Evolutionary conservation across 64 coral and sea anemone species (phyloP), one percentile per base, ranked within the genome.

Genomic region (Platygyra sinensis): DNA sequence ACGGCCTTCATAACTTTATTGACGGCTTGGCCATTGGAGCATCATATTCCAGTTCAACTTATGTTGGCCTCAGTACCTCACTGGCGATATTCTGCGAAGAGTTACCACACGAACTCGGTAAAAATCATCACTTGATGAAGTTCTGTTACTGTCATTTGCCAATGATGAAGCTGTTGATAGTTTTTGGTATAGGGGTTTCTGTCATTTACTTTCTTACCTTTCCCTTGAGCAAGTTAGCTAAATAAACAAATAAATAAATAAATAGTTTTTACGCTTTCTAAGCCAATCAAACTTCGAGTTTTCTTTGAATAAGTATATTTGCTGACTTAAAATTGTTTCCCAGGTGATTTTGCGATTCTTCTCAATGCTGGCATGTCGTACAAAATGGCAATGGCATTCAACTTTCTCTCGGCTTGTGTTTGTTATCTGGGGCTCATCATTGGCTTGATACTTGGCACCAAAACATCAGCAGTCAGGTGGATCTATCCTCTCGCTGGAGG

Each of bases 41-140:
- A 71, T 95, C 87, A 74, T 99, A 91, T 28, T 88, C 87, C 54
- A 85, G 64, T 32, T 96, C 97, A 17, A 90, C 92, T 10, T 84
- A 65, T 32, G 79, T 71, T 76, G 97, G 97, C 0, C 16, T 96
- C 18, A 99, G 97, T 32, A 99, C 97, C 29, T 77, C 97, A 42
- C 59, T 99, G 27, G 97, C 97, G 31, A 95, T 99, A 52, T 93
- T 99, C 24, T 99, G 97, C 91, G 97, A 99, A 62, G 97, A 99
- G 38, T 49, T 99, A 22, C 97, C 97, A 13, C 97, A 99, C 72
- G 97, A 99, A 46, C 63, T 99, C 52, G 97, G 97, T 96, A 73
- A 89, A 61, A 71, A 17, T 46, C 39, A 46, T 46, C 5, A 46
- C 39, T 46, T 46, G 39, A 46, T 46, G 39, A 6, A 46, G 5